phyloP scores from a whole-genome alignment of 2,113 vertebrate species.

The Brachyhypopomus gauderio region DNA sequence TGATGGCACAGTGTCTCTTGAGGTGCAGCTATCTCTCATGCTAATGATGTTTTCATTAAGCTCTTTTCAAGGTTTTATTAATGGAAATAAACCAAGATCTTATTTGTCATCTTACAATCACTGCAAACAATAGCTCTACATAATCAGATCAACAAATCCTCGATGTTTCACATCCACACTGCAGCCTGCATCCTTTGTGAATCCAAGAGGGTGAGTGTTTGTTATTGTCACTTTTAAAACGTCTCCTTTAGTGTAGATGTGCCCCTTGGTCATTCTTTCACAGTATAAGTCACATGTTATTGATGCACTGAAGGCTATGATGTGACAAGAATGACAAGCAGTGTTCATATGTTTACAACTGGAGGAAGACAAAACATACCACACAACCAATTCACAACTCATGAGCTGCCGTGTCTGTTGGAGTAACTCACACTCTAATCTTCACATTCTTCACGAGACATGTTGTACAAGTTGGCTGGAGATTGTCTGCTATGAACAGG shows the following conservation, averaged over 20 bases:
- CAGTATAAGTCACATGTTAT: background rate
- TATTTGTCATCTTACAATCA: slow-evolving; percentile 10
- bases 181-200: background rate
- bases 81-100: slow-evolving; percentile 45
- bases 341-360: background rate
- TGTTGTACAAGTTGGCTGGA: background rate
- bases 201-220: background rate
- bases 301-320: background rate
- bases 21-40: slow-evolving; percentile 34
- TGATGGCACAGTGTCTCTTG: slow-evolving; percentile 16
- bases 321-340: background rate
- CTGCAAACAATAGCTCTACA: slow-evolving; percentile 26
- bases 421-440: background rate
- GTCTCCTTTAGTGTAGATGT: background rate
- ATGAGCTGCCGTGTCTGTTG: background rate
- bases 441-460: background rate
- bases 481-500: background rate
- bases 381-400: background rate
- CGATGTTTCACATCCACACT: background rate
- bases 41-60: slow-evolving; percentile 37
- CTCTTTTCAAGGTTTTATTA: slow-evolving; percentile 36
- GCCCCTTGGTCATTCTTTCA: no score
- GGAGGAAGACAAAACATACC: background rate
- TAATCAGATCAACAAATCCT: background rate
- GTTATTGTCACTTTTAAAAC: background rate